Conservation (phyloP, 1,140 invertebrate genomes). For the fruit fly (Drosophila melanogaster) region Release_6_plus_ISO1_MT NT_033777.3:20975001-20975500, state of each 20-base stretch:
- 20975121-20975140: constrained; percentile 70
- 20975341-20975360: constrained; percentile 61
- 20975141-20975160: constrained; percentile 35
- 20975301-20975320: constrained; percentile 71
- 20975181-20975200: constrained; percentile 43
- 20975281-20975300: constrained; percentile 24
- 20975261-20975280: constrained; percentile 14
- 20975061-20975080: constrained; percentile 74
- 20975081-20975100: constrained; percentile 63
- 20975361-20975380: constrained; percentile 78
- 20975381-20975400: constrained; percentile 62
- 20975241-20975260: constrained; percentile 14
- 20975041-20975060: constrained; percentile 62
- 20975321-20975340: constrained; percentile 78
- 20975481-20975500: constrained; percentile 43
- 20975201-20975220: constrained; percentile 39
- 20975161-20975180: constrained; percentile 39
- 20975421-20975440: constrained; percentile 20
- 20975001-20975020: constrained; percentile 23
- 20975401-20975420: constrained; percentile 53
- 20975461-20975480: constrained; percentile 33
- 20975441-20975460: background rate
- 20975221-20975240: constrained; percentile 36
- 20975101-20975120: constrained; percentile 77
- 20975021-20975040: constrained; percentile 38